These are phyloP conservation scores for Anguilla anguilla DNA, from an alignment of 2,797 vertebrate genomes.

Conservation along the genomic window DNA sequence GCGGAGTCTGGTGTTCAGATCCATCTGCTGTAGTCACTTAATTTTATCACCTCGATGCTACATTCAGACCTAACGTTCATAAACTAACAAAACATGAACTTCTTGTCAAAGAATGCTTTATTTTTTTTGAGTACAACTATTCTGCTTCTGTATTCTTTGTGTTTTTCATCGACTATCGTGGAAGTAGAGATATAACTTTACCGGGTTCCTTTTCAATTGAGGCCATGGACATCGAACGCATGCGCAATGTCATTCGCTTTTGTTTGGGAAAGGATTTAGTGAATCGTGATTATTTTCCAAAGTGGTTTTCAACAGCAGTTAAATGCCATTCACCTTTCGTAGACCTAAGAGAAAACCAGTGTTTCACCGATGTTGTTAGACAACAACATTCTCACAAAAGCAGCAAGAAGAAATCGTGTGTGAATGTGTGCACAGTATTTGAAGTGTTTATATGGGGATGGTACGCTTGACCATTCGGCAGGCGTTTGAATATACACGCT, in stretches of 20 bases:
- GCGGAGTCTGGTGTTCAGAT: not conserved
- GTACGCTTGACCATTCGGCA: not conserved
- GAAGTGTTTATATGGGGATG: not conserved
- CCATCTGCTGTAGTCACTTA: conserved; percentile 20
- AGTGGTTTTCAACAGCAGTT: not conserved
- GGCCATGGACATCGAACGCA: conserved; percentile 2
- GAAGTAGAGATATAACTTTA: not conserved
- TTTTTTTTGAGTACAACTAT: not conserved
- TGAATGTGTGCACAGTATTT: not conserved
- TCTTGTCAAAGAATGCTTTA: not conserved
- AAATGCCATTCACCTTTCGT: conserved; percentile 7
- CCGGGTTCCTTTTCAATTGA: not conserved
- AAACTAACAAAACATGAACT: not conserved
- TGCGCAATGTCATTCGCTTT: conserved; percentile 1
- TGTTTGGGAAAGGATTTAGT: not conserved
- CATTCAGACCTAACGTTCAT: not conserved
- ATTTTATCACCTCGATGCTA: not conserved
- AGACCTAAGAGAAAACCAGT: not conserved
- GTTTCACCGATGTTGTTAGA: not conserved
- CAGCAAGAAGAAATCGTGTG: not conserved
- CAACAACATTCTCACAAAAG: not conserved
- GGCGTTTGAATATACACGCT: not conserved
- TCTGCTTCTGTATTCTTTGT: not conserved
- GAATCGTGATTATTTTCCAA: conserved; percentile 4
- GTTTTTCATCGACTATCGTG: not conserved